Base-by-base conservation (phyloP, 2,888 invertebrate genomes). In the Monopis laevigella region DNA sequence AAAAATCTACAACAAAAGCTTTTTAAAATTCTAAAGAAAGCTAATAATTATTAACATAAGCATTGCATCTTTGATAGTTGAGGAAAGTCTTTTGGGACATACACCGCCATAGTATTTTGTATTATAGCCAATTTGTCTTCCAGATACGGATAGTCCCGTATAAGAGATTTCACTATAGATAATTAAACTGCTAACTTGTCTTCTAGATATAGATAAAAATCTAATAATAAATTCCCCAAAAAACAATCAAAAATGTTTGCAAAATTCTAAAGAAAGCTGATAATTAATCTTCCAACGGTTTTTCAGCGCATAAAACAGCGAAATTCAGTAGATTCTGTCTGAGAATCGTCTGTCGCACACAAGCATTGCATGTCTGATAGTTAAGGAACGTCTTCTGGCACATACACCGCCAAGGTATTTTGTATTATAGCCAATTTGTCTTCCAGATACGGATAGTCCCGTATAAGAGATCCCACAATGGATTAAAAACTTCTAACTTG, bases 121-220 rank as follows among this genome's bases (percentile, higher is more conserved):
- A 87, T 67, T 3, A 46, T 32, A 17, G 61, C 62, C 10, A 74
- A 46, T 29, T 58, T 67, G 6, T 82, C 75, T 12, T 61, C 59
- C 43, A 82, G 62, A 39, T 83, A 70, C 0, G 90, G 89, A 66
- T 86, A 89, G 49, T 89, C 88, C 3, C 62, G 66, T 17, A 65
- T 56, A 2, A 90, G 65, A 32, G 74, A 70, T 36, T 86, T 81
- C 10, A 88, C 75, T n/a, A n/a, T n/a, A n/a, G n/a, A n/a, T n/a
- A n/a, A n/a, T n/a, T n/a, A n/a, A n/a, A n/a, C n/a, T n/a, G n/a
- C n/a, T n/a, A n/a, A n/a, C n/a, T n/a, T n/a, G n/a, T n/a, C n/a
- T n/a, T n/a, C n/a, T n/a, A n/a, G n/a, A n/a, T n/a, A n/a, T n/a
- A n/a, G n/a, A n/a, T n/a, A n/a, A n/a, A n/a, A n/a, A n/a, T n/a